Percentiles rank a stretch among this genome's conserved stretches.
These are phyloP conservation scores for Catharus fuscescens DNA, from an alignment of 2,113 vertebrate genomes.

Conservation along the genomic window DNA sequence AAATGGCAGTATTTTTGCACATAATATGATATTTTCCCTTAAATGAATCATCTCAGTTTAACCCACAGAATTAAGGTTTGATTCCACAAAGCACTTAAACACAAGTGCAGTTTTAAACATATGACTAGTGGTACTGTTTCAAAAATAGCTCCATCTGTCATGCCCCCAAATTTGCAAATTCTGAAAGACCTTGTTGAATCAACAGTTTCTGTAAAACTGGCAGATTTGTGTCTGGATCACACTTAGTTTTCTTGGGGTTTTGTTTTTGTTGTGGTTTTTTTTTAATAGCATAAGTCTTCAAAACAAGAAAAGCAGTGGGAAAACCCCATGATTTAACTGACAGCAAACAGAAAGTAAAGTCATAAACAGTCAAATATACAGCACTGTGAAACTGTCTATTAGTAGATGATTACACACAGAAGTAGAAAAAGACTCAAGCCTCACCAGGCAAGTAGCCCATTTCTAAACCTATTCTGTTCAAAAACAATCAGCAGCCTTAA, in stretches of 20 bases:
- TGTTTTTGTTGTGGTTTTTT: neutral
- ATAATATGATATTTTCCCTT: neutral
- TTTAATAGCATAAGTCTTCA: neutral
- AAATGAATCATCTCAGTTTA: slow-evolving; percentile 22
- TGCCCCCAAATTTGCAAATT: neutral
- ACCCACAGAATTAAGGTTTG: neutral
- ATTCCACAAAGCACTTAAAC: neutral
- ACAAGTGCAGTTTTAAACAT: neutral
- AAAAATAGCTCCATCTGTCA: neutral
- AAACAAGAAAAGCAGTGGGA: neutral
- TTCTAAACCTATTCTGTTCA: slow-evolving; percentile 1
- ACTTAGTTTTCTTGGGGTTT: neutral
- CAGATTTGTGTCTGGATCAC: neutral
- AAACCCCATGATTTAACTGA: neutral
- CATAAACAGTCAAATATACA: neutral
- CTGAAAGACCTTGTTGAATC: slow-evolving; percentile 28
- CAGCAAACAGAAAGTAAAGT: neutral
- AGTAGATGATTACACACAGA: neutral
- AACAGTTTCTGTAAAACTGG: neutral
- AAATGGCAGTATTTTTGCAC: slow-evolving; percentile 12
- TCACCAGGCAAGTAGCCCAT: neutral
- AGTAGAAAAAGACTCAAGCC: neutral
- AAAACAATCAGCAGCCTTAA: neutral
- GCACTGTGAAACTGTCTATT: neutral
- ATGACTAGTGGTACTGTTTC: slow-evolving; percentile 21